Percentiles rank a stretch among this genome's conserved stretches.
Conservation (phyloP, 2,113 vertebrate genomes). For the Scomber colias region DNA sequence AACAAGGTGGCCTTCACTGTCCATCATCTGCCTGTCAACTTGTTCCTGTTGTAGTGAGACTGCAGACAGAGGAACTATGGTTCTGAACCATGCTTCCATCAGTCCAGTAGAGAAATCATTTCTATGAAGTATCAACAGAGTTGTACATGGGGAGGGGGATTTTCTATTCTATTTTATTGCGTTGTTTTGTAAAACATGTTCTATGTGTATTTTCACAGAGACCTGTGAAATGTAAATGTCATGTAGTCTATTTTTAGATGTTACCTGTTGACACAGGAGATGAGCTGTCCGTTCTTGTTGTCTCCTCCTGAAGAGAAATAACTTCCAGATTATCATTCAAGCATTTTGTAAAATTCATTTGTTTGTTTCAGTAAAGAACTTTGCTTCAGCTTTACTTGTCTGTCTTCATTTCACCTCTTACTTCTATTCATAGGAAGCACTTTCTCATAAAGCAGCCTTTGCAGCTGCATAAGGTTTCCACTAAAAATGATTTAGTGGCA, state of each 20-base stretch:
- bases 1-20: conserved; percentile 30
- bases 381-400: conserved; percentile 21
- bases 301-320: conserved; percentile 51
- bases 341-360: conserved; percentile 73
- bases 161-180: conserved; percentile 68
- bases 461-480: no score
- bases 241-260: conserved; percentile 73
- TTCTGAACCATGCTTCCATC: conserved; percentile 24
- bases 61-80: background rate
- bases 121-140: conserved; percentile 49
- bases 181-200: conserved; percentile 75
- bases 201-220: conserved; percentile 69
- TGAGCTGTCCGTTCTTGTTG: conserved; percentile 26
- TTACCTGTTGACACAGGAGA: conserved; percentile 27
- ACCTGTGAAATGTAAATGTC: conserved; percentile 68
- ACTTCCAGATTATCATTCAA: conserved; percentile 58
- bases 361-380: conserved; percentile 78
- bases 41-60: conserved; percentile 12
- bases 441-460: no score
- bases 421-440: no score
- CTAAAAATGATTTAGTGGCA: no score
- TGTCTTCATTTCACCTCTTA: conserved; percentile 16
- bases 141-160: conserved; percentile 31
- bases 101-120: conserved; percentile 26
- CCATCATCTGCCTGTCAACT: conserved; percentile 31